Percentiles rank a stretch among this genome's conserved stretches.
Conservation (phyloP, 1,140 invertebrate species). For the Zaprionus ornatus region DNA sequence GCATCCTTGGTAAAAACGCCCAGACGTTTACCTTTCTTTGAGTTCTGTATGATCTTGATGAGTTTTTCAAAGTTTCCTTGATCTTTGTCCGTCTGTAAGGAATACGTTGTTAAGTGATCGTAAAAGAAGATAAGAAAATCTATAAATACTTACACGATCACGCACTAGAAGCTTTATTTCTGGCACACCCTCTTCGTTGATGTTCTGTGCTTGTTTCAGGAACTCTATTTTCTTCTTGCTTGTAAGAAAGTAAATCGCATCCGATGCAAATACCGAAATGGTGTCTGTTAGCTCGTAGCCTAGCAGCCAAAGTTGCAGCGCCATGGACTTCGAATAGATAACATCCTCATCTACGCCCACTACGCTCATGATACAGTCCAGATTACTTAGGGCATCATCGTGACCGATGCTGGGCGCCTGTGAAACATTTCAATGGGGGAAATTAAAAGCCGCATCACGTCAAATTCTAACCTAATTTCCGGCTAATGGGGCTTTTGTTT, state of each 20-base stretch:
- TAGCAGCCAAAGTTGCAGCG: constrained; percentile 98
- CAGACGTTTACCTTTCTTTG: constrained; percentile 94
- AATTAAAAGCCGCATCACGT: constrained; percentile 23
- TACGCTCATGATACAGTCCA: constrained; percentile 95
- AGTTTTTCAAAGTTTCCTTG: constrained; percentile 96
- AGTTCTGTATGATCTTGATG: constrained; percentile 92
- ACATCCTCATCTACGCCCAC: constrained; percentile 97
- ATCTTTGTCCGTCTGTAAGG: constrained; percentile 94
- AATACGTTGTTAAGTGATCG: background rate
- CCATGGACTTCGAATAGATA: constrained; percentile 97
- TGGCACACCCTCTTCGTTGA: constrained; percentile 94
- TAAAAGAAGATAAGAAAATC: background rate
- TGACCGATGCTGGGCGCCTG: constrained; percentile 89
- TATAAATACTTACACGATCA: constrained; percentile 91
- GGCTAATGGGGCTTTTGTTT: constrained; percentile 12
- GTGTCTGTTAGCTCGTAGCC: constrained; percentile 98
- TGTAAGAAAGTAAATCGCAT: constrained; percentile 94
- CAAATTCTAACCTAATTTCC: constrained; percentile 44
- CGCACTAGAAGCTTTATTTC: constrained; percentile 94
- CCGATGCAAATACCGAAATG: constrained; percentile 94
- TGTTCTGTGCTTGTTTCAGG: constrained; percentile 94
- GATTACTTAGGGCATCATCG: constrained; percentile 92
- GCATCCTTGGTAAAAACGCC: constrained; percentile 98
- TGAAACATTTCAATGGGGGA: background rate
- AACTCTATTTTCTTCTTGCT: constrained; percentile 99